Evolutionary conservation across 1,140 invertebrate species (phyloP).

Genomic region (Metopolophium dirhodum): DNA sequence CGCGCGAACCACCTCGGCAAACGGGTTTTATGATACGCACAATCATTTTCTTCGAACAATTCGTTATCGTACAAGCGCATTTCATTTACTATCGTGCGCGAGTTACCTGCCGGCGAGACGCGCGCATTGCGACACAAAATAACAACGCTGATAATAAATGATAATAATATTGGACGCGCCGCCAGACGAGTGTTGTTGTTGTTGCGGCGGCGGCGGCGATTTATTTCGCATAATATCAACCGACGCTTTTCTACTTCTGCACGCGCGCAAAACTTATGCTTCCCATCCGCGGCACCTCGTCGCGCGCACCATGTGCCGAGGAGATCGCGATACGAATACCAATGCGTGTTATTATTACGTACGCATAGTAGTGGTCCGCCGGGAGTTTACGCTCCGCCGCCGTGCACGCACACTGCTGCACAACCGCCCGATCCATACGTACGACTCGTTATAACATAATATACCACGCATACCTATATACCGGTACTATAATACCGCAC

Average conservation of each 20-base stretch:
- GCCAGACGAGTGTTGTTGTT: not conserved
- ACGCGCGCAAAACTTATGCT: conserved; percentile 5
- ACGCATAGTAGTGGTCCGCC: not conserved
- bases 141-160: too few relatives aligned
- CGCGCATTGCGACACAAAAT: not conserved
- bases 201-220: too few relatives aligned
- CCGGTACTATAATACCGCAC: not conserved
- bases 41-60: not conserved
- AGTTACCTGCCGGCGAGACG: not conserved
- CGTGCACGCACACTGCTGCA: not conserved
- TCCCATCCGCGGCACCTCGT: not conserved
- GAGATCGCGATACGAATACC: conserved; percentile 10
- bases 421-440: not conserved
- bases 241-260: not conserved
- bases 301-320: not conserved
- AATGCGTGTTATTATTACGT: not conserved
- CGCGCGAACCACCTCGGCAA: not conserved
- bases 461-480: not conserved
- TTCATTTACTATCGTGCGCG: not conserved
- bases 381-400: not conserved
- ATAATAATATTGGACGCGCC: not conserved
- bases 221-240: not conserved
- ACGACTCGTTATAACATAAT: not conserved
- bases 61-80: not conserved
- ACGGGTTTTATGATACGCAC: not conserved